Evolutionary conservation across 2,888 invertebrate genomes (phyloP), one percentile per base, ranked within the genome.

Genomic region (Tenthredo mesomela): DNA sequence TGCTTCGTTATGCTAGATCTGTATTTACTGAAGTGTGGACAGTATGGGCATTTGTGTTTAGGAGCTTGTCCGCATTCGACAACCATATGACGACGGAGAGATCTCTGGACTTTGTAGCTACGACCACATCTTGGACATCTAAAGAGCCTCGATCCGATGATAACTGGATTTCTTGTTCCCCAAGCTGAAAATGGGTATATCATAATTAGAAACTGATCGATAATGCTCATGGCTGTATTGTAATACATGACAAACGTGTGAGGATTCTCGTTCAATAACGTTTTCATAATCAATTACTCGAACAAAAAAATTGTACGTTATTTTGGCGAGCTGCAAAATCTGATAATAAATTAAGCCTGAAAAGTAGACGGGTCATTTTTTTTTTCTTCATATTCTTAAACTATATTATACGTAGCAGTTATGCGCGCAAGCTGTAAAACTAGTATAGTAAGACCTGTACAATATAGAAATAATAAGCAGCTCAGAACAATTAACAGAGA

Each of bases 61-160:
- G 93, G 92, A 4, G 90, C 90, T 86, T 93, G 93, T 54, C 93
- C 94, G 85, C 94, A 94, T 84, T 93, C 93, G 50, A 93, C 91
- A 85, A 90, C 90, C 40, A 93, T 86, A 85, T 93, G 94, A 61
- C 93, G 92, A 25, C 89, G 88, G 50, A 93, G 86, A 85, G 95
- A 95, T 12, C 95, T 94, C 89, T 95, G 95, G 70, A 95, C 93
- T 88, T 95, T 93, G 91, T 95, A 95, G 86, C 94, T 94, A 91
- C 95, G 94, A 86, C 93, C 93, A 88, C 95, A 95, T 73, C 94
- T 94, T 77, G 92, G 92, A 89, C 95, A 95, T 78, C 92, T 93
- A 89, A 94, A 95, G 86, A 58, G 86, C 85, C 82, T 87, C 85
- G 88, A 87, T 25, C 89, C 89, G 78, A 86, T 85, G 58, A 85